Evolutionary conservation across 2,797 vertebrate species (phyloP).

Genomic region (Thamnophis elegans): DNA sequence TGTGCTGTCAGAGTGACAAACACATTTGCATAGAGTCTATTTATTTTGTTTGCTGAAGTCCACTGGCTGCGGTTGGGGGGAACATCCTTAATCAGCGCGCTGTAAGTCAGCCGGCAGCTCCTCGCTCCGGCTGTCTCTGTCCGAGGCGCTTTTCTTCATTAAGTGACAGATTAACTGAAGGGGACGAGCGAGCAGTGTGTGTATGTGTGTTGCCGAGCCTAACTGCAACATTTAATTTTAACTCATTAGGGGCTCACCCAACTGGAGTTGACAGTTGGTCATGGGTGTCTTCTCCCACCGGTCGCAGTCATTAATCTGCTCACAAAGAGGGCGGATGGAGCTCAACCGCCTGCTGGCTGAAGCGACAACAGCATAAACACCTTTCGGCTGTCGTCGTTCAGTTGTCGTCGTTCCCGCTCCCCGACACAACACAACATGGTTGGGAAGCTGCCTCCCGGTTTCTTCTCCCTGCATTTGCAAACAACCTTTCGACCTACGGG

Average conservation of each 20-base stretch:
- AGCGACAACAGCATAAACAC: not conserved
- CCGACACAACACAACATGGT: not conserved
- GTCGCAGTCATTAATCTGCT: constrained; percentile 21
- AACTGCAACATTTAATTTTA: constrained; percentile 70
- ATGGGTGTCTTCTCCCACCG: no score
- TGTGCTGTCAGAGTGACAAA: constrained; percentile 97
- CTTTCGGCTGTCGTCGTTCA: not conserved
- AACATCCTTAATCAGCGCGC: constrained; percentile 90
- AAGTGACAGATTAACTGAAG: constrained; percentile 80
- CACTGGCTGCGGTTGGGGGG: constrained; percentile 79
- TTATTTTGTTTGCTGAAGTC: constrained; percentile 82
- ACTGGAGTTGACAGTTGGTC: constrained; percentile 44
- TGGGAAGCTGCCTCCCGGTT: rapidly evolving
- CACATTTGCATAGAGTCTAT: constrained; percentile 94
- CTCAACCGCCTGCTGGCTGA: not conserved
- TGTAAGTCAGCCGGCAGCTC: constrained; percentile 77
- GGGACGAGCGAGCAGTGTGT: constrained; percentile 5
- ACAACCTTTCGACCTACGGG: not conserved
- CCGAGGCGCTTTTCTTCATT: constrained; percentile 71
- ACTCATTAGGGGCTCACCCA: constrained; percentile 70
- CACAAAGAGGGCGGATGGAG: not conserved
- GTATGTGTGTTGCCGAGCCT: constrained; percentile 40
- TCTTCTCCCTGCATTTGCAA: no score
- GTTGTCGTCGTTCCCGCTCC: not conserved
- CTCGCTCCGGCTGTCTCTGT: constrained; percentile 76